Evolutionary conservation across 2,888 invertebrate genomes (phyloP), one percentile per base, ranked within the genome.

Genomic region (Lucinisca nassula): DNA sequence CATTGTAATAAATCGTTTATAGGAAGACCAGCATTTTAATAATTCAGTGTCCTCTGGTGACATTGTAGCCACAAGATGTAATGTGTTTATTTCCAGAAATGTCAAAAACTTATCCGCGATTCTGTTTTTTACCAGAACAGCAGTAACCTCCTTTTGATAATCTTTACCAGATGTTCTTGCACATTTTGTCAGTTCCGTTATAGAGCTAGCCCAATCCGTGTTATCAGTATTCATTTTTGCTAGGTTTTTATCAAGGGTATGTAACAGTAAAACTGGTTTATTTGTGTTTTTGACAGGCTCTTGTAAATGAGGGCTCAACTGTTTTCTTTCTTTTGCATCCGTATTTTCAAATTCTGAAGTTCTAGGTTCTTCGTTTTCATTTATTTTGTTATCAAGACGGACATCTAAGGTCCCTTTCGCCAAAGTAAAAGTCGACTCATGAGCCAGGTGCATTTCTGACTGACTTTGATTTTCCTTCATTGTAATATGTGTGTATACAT

Each of bases 1-100:
- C 21, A 95, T 84, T 14, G 93, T 94, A 12, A 95, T 72, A 32
- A 92, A 84, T 24, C 90, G 90, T 76, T 94, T 94, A 3, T 94
- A 80, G 67, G 88, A 91, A 21, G 92, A 90, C 91, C 94, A 94
- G 83, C 82, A 38, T 79, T 79, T 75, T 17, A 35, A 35, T 17
- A 35, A 67, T 3, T 67, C 67, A 6, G 17, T 67, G 17, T 67
- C 67, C 1, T 35, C 10, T 17, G 12, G 1, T 12, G 10, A n/a
- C 8, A 38, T 24, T 14, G 24, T 40, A 74, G 24, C 45, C 2
- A 49, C 24, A 61, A 89, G 82, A 8, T 82, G 55, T 1, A 81
- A 32, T 40, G 75, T 38, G 38, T 40, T 49, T 74, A 27, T 45
- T 6, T 74, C 30, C 2, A 74, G 21, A 92, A 87, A 67, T 4